These are phyloP conservation scores for Cichlasoma orientale DNA, from an alignment of 2,797 vertebrate species.

Conservation along the genomic window DNA sequence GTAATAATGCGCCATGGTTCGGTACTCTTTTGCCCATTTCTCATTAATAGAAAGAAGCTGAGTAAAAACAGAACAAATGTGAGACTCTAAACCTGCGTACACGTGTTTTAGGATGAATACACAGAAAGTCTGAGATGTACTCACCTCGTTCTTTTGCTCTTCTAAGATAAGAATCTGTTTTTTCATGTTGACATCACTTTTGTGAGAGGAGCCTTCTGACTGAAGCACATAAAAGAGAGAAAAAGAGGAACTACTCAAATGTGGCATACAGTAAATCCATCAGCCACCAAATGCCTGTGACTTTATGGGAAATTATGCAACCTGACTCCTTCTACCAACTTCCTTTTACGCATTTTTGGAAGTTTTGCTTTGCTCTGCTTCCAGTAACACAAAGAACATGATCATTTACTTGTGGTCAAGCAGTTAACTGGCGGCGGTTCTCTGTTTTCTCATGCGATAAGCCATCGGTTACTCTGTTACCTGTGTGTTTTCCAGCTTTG, in stretches of 20 bases:
- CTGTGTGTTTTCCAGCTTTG: slow-evolving; percentile 28
- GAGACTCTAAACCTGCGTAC: neutral
- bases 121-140: slow-evolving; percentile 18
- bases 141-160: slow-evolving; percentile 84
- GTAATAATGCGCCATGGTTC: slow-evolving; percentile 81
- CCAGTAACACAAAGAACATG: slow-evolving; percentile 42
- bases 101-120: neutral
- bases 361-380: slow-evolving; percentile 54
- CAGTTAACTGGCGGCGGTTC: neutral
- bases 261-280: neutral
- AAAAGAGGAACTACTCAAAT: slow-evolving; percentile 43
- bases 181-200: slow-evolving; percentile 11
- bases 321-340: slow-evolving; percentile 14
- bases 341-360: slow-evolving; percentile 69
- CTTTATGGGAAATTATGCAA: slow-evolving; percentile 17
- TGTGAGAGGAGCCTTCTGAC: slow-evolving; percentile 4
- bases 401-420: slow-evolving; percentile 3
- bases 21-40: slow-evolving; percentile 87
- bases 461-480: slow-evolving; percentile 22
- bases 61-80: slow-evolving; percentile 46
- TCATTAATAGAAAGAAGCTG: slow-evolving; percentile 90
- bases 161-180: slow-evolving; percentile 78
- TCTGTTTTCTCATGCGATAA: neutral
- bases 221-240: slow-evolving; percentile 10
- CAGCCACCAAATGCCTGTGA: neutral